Evolutionary conservation across 1,140 invertebrate genomes (phyloP).

Genomic region (Pogonomyrmex barbatus): DNA sequence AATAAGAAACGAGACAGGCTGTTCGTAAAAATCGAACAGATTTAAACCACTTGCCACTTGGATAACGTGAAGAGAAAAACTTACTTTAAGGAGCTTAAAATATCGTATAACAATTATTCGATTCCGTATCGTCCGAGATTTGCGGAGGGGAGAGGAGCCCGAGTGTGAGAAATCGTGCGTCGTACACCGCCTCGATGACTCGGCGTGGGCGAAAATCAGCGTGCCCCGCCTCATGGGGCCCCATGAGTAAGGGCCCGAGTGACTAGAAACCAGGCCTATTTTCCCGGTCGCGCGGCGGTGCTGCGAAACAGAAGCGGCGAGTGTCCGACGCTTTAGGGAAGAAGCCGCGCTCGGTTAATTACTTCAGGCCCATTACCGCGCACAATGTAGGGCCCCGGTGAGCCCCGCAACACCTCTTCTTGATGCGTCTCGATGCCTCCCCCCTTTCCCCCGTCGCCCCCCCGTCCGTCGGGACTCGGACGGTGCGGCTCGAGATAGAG

Average conservation of each 20-base stretch:
- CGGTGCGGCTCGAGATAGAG: slow-evolving; percentile 50
- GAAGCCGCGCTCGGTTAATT: slow-evolving; percentile 74
- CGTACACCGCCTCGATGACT: slow-evolving; percentile 52
- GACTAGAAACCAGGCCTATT: slow-evolving; percentile 42
- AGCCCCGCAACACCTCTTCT: slow-evolving; percentile 72
- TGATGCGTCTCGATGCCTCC: slow-evolving; percentile 14
- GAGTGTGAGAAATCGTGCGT: slow-evolving; percentile 49
- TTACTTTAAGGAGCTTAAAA: background rate
- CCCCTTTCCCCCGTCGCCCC: background rate
- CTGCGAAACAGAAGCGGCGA: slow-evolving; percentile 59
- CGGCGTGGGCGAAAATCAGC: slow-evolving; percentile 53
- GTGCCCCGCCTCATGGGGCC: background rate
- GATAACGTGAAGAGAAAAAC: background rate
- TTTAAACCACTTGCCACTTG: background rate
- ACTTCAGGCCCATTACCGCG: slow-evolving; percentile 76
- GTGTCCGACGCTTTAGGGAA: slow-evolving; percentile 36
- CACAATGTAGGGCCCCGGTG: slow-evolving; percentile 65
- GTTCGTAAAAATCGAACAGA: slow-evolving; percentile 5
- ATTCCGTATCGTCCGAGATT: background rate
- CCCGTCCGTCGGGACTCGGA: slow-evolving; percentile 33
- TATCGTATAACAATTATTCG: background rate
- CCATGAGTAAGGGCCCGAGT: background rate
- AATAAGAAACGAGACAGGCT: background rate
- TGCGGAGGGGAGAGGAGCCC: slow-evolving; percentile 9
- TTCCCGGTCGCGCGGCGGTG: slow-evolving; percentile 43